These are phyloP conservation scores for Eupithecia subumbrata DNA, from an alignment of 2,888 invertebrate genomes.

Conservation along the genomic window DNA sequence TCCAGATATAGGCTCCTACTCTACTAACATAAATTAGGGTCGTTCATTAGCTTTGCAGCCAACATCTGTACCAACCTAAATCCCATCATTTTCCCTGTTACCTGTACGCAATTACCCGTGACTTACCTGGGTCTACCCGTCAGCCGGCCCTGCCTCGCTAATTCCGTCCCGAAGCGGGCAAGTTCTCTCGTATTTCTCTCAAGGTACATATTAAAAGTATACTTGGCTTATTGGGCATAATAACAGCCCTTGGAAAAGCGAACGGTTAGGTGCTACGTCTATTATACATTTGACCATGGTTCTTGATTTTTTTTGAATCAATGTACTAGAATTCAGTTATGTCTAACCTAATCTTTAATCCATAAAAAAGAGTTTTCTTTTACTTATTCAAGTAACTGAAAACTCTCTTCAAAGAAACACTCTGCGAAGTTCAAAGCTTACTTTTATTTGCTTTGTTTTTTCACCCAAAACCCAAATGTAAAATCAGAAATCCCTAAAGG, in stretches of 20 bases:
- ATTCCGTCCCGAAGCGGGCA: slow-evolving; percentile 44
- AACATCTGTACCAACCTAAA: slow-evolving; percentile 12
- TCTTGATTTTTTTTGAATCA: neutral
- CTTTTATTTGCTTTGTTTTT: neutral
- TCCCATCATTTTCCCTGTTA: slow-evolving; percentile 13
- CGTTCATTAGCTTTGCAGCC: slow-evolving; percentile 6
- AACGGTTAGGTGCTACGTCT: slow-evolving; percentile 20
- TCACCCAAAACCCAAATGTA: neutral
- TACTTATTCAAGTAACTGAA: neutral
- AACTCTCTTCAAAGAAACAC: neutral
- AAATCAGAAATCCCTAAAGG: neutral
- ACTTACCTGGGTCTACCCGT: slow-evolving; percentile 9
- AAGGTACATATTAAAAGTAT: slow-evolving; percentile 48
- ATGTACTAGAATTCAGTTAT: neutral
- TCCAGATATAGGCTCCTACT: neutral
- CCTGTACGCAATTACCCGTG: slow-evolving; percentile 15
- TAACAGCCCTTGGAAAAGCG: slow-evolving; percentile 28
- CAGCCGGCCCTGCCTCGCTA: slow-evolving; percentile 35
- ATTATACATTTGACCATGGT: slow-evolving; percentile 9
- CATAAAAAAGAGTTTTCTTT: no score
- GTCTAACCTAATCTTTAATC: neutral
- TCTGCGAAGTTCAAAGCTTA: neutral
- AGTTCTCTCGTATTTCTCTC: slow-evolving; percentile 50
- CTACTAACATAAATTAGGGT: neutral
- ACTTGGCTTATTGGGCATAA: slow-evolving; percentile 46